Base-by-base conservation (phyloP, 2,888 invertebrate genomes). In the Pharmacophagus antenor region DNA sequence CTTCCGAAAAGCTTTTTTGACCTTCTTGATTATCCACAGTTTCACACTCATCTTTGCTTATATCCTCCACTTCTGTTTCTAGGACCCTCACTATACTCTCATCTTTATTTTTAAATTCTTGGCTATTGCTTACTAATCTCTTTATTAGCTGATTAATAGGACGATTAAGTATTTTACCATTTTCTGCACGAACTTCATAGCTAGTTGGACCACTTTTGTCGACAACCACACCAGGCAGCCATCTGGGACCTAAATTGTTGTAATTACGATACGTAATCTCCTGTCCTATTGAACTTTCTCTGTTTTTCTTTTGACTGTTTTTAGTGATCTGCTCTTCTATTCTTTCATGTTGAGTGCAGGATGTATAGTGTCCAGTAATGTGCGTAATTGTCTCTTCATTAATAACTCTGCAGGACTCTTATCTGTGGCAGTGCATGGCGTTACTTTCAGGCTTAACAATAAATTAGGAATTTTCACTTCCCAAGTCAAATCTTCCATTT, bases 401-500 rank as follows among this genome's bases (percentile, higher is more conserved):
- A 48, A 22, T 6, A 54, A 25, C 48, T 58, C 52, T 23, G 62
- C 22, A 23, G 58, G 62, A 6, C 50, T 51, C 22, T 51, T 55
- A 21, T 48, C 10, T 8, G 48, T 48, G 12, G 12, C 21, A 31
- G 46, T 12, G 5, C 50, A 50, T 10, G 51, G 58, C 25, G 61
- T 56, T 12, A 42, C 44, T 21, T 47, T 22, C 3, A 58, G 46
- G 20, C 55, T 31, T 2, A 17, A 50, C 20, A 62, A 27, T 50
- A 55, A 27, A 37, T 63, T 58, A 5, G 54, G 21, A 8, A 63
- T 54, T 47, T 58, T 62, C 6, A 58, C 23, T 41, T 66, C 59
- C 66, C 69, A 64, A 5, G 62, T 12, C 0, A 63, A n/a, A 42
- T 55, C 21, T 2, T 62, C 53, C 54, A 63, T 62, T 49, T 68